Conservation (phyloP, 2,888 invertebrate genomes). For the Cordilura impudica region DNA sequence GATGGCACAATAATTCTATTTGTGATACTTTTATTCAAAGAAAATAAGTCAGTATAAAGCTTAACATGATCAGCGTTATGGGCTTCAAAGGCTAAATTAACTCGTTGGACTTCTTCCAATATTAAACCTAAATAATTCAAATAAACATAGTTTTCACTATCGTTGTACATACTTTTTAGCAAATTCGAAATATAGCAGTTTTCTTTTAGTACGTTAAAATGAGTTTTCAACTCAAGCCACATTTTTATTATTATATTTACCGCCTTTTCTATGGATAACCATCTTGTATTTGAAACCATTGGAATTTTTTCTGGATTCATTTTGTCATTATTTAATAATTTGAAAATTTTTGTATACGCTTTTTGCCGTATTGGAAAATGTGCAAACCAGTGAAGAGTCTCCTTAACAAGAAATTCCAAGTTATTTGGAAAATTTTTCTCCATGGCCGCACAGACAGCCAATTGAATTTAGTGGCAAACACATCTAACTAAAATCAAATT, state of each 20-base stretch:
- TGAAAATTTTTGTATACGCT: background rate
- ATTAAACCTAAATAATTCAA: slow-evolving; percentile 4
- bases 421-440: slow-evolving; percentile 10
- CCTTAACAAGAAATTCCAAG: slow-evolving; percentile 5
- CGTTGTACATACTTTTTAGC: slow-evolving; percentile 23
- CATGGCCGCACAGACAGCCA: background rate
- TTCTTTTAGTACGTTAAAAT: slow-evolving; percentile 8
- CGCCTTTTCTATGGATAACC: slow-evolving; percentile 10
- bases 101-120: slow-evolving; percentile 8
- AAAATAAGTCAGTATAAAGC: background rate
- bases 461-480: slow-evolving; percentile 1
- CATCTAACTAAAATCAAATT: slow-evolving; percentile 2
- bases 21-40: slow-evolving; percentile 5
- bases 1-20: background rate
- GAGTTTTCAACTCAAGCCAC: slow-evolving; percentile 14
- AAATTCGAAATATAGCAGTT: background rate
- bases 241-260: slow-evolving; percentile 8
- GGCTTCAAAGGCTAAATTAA: slow-evolving; percentile 21
- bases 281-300: slow-evolving; percentile 1
- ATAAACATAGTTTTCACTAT: slow-evolving; percentile 17
- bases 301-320: no score
- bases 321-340: background rate
- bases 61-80: background rate
- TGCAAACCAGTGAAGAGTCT: background rate
- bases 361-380: background rate